Evolutionary conservation across 2,797 vertebrate genomes (phyloP).

Genomic region (Poeciliopsis presidionis): DNA sequence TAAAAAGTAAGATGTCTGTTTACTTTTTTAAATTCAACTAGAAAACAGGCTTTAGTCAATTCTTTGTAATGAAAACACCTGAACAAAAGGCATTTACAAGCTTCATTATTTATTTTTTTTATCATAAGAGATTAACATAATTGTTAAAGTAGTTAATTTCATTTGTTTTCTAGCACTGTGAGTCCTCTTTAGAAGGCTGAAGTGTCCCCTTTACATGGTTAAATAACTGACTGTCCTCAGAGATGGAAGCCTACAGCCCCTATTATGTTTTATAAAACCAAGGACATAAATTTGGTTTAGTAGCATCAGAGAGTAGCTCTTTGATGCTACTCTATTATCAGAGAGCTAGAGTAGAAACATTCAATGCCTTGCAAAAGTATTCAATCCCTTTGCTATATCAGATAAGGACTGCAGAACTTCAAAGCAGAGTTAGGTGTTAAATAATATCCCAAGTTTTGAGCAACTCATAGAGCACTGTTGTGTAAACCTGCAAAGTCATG

Average conservation of each 20-base stretch:
- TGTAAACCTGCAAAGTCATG: background rate
- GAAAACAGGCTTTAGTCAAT: background rate
- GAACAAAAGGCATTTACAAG: background rate
- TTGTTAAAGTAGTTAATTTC: background rate
- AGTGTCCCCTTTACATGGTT: background rate
- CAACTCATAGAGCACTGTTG: background rate
- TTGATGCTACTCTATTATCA: too few species aligned
- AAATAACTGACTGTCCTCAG: background rate
- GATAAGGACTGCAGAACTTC: background rate
- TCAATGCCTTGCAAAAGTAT: background rate
- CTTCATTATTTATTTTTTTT: background rate
- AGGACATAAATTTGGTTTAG: too few species aligned
- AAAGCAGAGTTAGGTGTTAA: background rate
- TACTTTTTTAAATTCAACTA: background rate
- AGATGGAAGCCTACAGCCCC: background rate
- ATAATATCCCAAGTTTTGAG: background rate
- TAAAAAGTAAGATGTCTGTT: background rate
- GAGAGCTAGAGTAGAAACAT: too few species aligned
- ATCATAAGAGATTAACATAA: background rate
- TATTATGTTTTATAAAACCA: too few species aligned
- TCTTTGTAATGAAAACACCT: background rate
- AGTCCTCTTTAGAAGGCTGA: background rate
- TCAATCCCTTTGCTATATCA: background rate
- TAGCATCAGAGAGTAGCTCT: too few species aligned
- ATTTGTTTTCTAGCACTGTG: background rate